phyloP scores from a whole-genome alignment of 2,113 vertebrate genomes.

The Pituophis catenifer region DNA sequence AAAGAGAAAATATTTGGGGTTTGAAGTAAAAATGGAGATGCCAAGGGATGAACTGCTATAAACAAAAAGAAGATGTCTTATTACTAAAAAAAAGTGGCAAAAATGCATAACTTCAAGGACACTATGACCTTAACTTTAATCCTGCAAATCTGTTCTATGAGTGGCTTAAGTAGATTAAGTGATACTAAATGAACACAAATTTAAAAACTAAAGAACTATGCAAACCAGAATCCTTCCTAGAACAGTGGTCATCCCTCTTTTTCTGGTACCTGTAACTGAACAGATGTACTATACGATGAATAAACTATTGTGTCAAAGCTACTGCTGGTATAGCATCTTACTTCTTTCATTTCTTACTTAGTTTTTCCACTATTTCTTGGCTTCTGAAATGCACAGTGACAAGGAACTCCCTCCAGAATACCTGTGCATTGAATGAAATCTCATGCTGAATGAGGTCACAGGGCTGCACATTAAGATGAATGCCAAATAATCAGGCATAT shows the following conservation, averaged over 20 bases:
- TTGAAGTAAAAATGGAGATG: not conserved
- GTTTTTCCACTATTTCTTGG: slow-evolving; percentile 5
- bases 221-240: not conserved
- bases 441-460: slow-evolving; percentile 23
- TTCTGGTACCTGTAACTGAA: not conserved
- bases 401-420: slow-evolving; percentile 4
- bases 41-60: not conserved
- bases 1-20: not conserved
- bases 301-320: slow-evolving; percentile 12
- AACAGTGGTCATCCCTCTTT: not conserved
- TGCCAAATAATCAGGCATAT: slow-evolving; percentile 32
- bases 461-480: slow-evolving; percentile 23
- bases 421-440: slow-evolving; percentile 17
- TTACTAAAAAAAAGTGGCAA: not conserved
- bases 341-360: slow-evolving; percentile 14
- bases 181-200: not conserved
- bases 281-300: not conserved
- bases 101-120: not conserved
- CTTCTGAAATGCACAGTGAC: not conserved
- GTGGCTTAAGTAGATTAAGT: not conserved
- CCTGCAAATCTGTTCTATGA: not conserved
- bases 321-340: slow-evolving; percentile 3
- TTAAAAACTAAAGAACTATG: not conserved
- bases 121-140: not conserved
- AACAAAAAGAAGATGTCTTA: not conserved